Base-by-base conservation (phyloP, 2,888 invertebrate species). In the Chrysomela aeneicollis region DNA sequence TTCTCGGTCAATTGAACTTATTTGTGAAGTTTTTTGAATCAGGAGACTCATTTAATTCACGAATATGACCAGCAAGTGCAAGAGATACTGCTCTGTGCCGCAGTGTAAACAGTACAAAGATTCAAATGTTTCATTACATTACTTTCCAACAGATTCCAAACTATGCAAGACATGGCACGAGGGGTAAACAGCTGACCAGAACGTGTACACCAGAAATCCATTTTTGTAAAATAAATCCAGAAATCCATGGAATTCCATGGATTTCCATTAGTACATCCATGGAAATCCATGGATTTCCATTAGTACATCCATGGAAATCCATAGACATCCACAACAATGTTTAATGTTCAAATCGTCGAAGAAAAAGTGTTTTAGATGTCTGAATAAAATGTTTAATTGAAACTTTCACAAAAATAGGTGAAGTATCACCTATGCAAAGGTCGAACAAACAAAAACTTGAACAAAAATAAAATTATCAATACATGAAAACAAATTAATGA, bases 21-120 rank as follows among this genome's bases (percentile, higher is more conserved):
- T 6, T 21, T 51, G 51, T n/a, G n/a, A n/a, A 51, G 12, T 51
- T 51, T 51, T 51, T 51, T 51, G 15, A 22, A 26, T 51, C 17
- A 51, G 22, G 22, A 51, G n/a, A 51, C 17, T 51, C 22, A 51
- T 51, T 51, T 51, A 51, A n/a, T n/a, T n/a, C n/a, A n/a, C n/a
- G 51, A 51, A n/a, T 26, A 53, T 53, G 52, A 53, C 30, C 19
- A 53, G 52, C 52, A 32, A 53, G 19, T 53, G 52, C 52, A 53
- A 53, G 19, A 53, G 52, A 32, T 53, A 53, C 32, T 59, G 59
- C 19, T 50, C 50, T 32, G 59, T 50, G 50, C 59, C 59, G 50
- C 59, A 59, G 59, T 59, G 50, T 37, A 50, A 59, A 9, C 59
- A 59, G 37, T 59, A 59, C 49, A 35, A 59, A 50, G 59, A 59